A percentile compares a stretch with the other conserved stretches of the same genome.
Evolutionary conservation across 2,113 vertebrate species (phyloP).

Genomic region (Lynx canadensis): DNA sequence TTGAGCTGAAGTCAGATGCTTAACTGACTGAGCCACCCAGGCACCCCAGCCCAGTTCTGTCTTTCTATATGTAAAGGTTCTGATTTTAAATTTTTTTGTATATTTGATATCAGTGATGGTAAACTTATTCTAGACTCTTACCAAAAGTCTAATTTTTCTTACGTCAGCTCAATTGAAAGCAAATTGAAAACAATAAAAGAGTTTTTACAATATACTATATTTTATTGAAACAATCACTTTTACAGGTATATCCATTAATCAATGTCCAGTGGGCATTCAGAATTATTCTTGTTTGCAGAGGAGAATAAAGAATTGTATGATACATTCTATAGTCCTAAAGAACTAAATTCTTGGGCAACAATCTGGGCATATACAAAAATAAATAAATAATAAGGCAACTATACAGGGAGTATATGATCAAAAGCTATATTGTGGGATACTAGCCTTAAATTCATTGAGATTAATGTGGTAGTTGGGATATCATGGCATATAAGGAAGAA

Average conservation of each 20-base stretch:
- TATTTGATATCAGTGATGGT: neutral
- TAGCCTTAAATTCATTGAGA: neutral
- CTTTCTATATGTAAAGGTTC: neutral
- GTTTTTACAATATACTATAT: neutral
- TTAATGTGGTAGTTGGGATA: neutral
- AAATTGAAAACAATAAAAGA: constrained; percentile 31
- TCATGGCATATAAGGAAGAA: neutral
- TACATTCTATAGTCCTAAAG: neutral
- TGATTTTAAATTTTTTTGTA: neutral
- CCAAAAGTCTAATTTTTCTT: neutral
- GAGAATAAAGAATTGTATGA: neutral
- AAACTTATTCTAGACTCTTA: neutral
- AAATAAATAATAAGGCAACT: neutral
- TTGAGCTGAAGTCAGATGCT: no score
- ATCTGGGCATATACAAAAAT: neutral
- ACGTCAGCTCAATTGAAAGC: neutral
- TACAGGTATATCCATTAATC: constrained; percentile 16
- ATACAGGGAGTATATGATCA: neutral
- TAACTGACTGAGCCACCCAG: no score
- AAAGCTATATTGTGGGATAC: neutral
- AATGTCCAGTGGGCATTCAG: neutral
- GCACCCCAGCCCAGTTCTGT: neutral
- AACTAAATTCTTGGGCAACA: neutral
- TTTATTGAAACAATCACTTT: constrained; percentile 52
- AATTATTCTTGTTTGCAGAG: neutral